A percentile compares a stretch with the other conserved stretches of the same genome.
phyloP scores from a whole-genome alignment of 2,888 invertebrate species.

The Gymnosoma rotundatum region DNA sequence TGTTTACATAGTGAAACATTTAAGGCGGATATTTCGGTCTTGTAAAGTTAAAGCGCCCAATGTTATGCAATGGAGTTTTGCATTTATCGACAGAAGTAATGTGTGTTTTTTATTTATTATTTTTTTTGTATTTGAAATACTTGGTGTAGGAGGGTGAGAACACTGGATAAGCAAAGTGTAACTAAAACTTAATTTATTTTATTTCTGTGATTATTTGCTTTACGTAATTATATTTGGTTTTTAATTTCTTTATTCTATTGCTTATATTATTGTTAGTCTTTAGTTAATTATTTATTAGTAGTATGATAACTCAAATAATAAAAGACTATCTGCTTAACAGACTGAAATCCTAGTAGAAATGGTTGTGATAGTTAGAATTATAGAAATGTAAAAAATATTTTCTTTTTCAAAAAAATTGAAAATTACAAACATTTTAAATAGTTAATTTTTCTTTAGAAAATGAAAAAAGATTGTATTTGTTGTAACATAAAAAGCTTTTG shows the following conservation, averaged over 20 bases:
- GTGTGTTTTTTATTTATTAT: slow-evolving; percentile 38
- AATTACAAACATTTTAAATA: no score
- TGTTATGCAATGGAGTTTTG: slow-evolving; percentile 69
- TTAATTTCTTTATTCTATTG: not conserved
- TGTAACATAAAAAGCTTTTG: not conserved
- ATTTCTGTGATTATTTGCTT: not conserved
- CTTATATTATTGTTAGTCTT: not conserved
- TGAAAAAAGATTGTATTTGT: no score
- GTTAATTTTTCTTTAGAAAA: no score
- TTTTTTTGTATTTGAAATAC: slow-evolving; percentile 41
- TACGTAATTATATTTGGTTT: not conserved
- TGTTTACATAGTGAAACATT: slow-evolving; percentile 79
- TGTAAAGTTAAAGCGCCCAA: slow-evolving; percentile 80
- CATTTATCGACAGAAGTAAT: slow-evolving; percentile 53
- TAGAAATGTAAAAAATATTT: not conserved
- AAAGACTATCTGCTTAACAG: not conserved
- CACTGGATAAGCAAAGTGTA: slow-evolving; percentile 78
- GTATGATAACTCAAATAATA: no score
- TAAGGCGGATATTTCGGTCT: slow-evolving; percentile 81
- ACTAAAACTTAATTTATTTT: slow-evolving; percentile 59
- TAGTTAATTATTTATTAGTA: not conserved
- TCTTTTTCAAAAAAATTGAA: no score
- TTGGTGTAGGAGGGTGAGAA: slow-evolving; percentile 77
- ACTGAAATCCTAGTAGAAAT: not conserved
- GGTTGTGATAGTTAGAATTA: not conserved